phyloP scores from a whole-genome alignment of 1,140 invertebrate species.

The Leguminivora glycinivorella region DNA sequence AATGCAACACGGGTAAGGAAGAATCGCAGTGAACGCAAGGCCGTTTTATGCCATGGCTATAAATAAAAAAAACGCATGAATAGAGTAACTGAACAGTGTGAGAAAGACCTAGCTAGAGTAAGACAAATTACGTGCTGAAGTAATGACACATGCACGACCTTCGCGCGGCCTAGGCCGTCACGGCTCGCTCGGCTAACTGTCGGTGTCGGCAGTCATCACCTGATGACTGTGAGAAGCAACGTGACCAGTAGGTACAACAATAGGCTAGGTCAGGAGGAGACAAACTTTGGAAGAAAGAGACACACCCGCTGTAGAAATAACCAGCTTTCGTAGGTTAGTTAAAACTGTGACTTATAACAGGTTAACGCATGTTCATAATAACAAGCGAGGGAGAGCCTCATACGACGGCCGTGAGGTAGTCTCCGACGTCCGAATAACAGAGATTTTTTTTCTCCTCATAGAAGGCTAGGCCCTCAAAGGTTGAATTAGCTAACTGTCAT shows the following conservation, averaged over 20 bases:
- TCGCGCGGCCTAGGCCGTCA: slow-evolving; percentile 19
- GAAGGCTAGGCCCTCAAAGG: neutral
- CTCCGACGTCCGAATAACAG: too few relatives aligned
- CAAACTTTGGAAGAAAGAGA: too few relatives aligned
- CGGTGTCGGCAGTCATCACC: neutral
- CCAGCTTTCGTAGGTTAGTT: too few relatives aligned
- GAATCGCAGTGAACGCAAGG: too few relatives aligned
- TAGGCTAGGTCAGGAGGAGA: too few relatives aligned
- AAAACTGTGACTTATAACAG: too few relatives aligned
- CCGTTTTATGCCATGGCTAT: neutral
- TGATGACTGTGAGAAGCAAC: neutral
- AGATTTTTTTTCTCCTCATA: too few relatives aligned
- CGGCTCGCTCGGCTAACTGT: slow-evolving; percentile 9
- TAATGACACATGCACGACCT: slow-evolving; percentile 13
- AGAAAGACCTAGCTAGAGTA: neutral
- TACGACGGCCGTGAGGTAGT: too few relatives aligned
- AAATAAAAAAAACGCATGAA: neutral
- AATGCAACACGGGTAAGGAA: too few relatives aligned
- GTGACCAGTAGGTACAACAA: neutral
- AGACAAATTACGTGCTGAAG: neutral
- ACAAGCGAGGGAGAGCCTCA: too few relatives aligned
- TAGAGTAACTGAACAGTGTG: neutral
- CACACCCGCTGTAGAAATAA: too few relatives aligned
- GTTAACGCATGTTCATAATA: too few relatives aligned
- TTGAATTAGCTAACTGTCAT: neutral